phyloP scores from a whole-genome alignment of 2,888 invertebrate genomes.

The Nesidiocoris tenuis region DNA sequence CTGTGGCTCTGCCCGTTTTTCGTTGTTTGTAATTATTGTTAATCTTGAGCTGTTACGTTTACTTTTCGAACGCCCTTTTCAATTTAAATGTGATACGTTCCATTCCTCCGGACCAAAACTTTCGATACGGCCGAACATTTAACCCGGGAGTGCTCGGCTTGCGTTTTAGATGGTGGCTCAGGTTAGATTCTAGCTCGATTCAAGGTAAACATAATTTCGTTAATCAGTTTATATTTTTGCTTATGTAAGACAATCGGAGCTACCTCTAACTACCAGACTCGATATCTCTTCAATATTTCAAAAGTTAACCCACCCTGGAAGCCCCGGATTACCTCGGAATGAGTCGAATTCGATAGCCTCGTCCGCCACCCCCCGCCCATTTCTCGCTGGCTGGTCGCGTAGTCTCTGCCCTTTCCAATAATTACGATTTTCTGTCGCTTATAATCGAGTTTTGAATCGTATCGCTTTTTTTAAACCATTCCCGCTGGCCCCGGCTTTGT shows the following conservation, averaged over 20 bases:
- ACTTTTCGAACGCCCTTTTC: background rate
- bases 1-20: constrained; percentile 35
- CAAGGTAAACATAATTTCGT: constrained; percentile 47
- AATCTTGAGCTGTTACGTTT: constrained; percentile 6
- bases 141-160: constrained; percentile 14
- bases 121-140: background rate
- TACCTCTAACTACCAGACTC: background rate
- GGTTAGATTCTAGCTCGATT: constrained; percentile 47
- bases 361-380: constrained; percentile 23
- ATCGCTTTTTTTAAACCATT: no score
- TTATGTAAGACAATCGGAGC: constrained; percentile 14
- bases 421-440: no score
- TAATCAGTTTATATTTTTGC: constrained; percentile 39
- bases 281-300: constrained; percentile 4
- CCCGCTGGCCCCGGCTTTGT: no score
- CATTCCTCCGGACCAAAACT: background rate
- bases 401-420: no score
- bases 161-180: constrained; percentile 45
- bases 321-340: background rate
- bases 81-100: constrained; percentile 2
- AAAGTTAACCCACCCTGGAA: background rate
- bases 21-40: constrained; percentile 34
- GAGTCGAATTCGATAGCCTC: background rate
- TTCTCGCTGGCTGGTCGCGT: background rate
- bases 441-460: no score